phyloP scores from a whole-genome alignment of 2,888 invertebrate species.

The Marasmarcha lunaedactyla region DNA sequence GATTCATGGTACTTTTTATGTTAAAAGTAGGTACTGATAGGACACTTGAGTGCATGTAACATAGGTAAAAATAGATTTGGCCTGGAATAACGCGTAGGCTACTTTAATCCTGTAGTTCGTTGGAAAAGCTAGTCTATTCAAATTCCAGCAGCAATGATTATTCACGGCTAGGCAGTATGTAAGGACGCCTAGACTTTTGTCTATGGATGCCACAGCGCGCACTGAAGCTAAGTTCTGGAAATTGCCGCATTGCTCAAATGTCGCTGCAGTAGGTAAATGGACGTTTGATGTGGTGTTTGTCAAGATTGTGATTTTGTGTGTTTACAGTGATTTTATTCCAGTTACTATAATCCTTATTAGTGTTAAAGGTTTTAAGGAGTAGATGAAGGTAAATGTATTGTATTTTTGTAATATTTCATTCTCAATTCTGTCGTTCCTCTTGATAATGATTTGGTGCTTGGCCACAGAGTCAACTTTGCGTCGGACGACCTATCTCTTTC shows the following conservation, averaged over 20 bases:
- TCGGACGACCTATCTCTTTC: conserved; percentile 50
- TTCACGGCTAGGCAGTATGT: no score
- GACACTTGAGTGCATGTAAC: no score
- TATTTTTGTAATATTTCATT: conserved; percentile 23
- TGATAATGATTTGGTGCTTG: conserved; percentile 48
- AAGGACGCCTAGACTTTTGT: no score
- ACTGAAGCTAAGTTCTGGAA: conserved; percentile 45
- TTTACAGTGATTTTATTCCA: conserved; percentile 70
- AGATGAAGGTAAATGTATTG: conserved; percentile 72
- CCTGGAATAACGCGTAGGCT: no score
- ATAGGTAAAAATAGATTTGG: no score
- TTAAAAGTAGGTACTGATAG: no score
- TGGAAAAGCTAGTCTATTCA: no score
- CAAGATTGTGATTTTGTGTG: conserved; percentile 74
- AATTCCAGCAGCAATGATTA: no score
- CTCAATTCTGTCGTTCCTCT: conserved; percentile 14
- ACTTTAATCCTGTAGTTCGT: no score
- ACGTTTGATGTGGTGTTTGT: conserved; percentile 75
- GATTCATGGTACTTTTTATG: no score
- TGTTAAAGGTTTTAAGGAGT: conserved; percentile 69
- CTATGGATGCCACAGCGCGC: conserved; percentile 40
- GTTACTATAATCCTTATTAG: conserved; percentile 56
- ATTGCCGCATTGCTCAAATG: conserved; percentile 37
- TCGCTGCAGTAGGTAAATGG: conserved; percentile 76
- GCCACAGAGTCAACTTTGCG: conserved; percentile 38